Evolutionary conservation across 2,888 invertebrate species (phyloP).

Genomic region (Corbicula japonica): DNA sequence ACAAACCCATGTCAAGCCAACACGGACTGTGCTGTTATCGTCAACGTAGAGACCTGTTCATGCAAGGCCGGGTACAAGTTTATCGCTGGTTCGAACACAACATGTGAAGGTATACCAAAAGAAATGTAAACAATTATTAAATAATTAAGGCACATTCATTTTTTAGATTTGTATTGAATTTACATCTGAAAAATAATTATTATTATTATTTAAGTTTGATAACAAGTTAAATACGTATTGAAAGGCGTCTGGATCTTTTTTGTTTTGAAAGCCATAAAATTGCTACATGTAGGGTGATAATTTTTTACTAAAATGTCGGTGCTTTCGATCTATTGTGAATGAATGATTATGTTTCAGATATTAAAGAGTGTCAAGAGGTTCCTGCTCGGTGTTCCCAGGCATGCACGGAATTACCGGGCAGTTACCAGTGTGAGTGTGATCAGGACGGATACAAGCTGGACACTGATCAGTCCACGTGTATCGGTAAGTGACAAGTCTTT

Average conservation of each 20-base stretch:
- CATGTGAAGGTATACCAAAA: constrained; percentile 46
- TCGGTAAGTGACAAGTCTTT: constrained; percentile 26
- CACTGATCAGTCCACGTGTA: constrained; percentile 38
- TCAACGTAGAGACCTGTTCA: background rate
- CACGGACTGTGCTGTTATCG: background rate
- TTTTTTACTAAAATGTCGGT: too few relatives aligned
- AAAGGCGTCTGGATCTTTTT: too few relatives aligned
- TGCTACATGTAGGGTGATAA: too few relatives aligned
- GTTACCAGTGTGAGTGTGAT: constrained; percentile 57
- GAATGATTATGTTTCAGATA: too few relatives aligned
- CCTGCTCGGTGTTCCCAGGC: constrained; percentile 51
- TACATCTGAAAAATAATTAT: background rate
- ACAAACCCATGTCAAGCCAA: background rate
- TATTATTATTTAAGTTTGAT: background rate
- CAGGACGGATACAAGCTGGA: constrained; percentile 95
- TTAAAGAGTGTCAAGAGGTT: constrained; percentile 53
- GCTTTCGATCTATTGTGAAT: too few relatives aligned
- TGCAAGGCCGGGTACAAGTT: background rate
- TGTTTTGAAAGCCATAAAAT: too few relatives aligned
- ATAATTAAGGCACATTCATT: too few relatives aligned
- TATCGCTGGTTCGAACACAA: constrained; percentile 22
- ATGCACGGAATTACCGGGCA: constrained; percentile 46
- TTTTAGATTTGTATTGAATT: background rate
- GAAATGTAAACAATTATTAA: background rate
- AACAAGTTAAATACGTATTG: too few relatives aligned